Percentiles rank a stretch among this genome's conserved stretches.
Evolutionary conservation across 2,797 vertebrate genomes (phyloP).

Genomic region (Eidolon dupreanum): DNA sequence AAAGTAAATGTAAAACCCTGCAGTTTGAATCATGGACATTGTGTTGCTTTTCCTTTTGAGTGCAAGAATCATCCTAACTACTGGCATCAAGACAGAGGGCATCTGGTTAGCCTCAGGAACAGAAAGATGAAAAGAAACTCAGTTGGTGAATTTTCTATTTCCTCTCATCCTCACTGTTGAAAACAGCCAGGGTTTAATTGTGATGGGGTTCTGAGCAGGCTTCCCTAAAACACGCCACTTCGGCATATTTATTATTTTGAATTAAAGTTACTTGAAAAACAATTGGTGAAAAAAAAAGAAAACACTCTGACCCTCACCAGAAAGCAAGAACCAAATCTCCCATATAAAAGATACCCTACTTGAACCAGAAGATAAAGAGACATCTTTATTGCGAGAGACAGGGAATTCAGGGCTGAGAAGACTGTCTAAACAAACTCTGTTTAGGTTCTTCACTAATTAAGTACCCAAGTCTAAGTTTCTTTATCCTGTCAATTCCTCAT

Average conservation of each 20-base stretch:
- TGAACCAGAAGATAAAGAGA: background rate
- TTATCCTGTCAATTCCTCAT: background rate
- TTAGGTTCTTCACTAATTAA: background rate
- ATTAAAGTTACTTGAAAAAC: background rate
- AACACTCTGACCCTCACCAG: background rate
- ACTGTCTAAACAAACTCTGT: background rate
- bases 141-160: background rate
- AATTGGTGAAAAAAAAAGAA: background rate
- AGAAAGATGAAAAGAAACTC: conserved; percentile 14
- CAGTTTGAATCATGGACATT: background rate
- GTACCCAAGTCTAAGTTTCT: background rate
- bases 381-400: background rate
- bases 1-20: background rate
- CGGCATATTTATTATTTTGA: background rate
- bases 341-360: background rate
- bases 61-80: background rate
- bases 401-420: background rate
- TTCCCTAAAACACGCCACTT: background rate
- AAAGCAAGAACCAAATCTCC: background rate
- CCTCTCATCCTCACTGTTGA: background rate
- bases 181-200: background rate
- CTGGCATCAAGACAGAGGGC: background rate
- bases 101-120: background rate
- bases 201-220: background rate
- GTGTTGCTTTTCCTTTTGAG: background rate